A percentile compares a stretch with the other conserved stretches of the same genome.
phyloP scores from a whole-genome alignment of 1,140 invertebrate species.

The Nomia melanderi region DNA sequence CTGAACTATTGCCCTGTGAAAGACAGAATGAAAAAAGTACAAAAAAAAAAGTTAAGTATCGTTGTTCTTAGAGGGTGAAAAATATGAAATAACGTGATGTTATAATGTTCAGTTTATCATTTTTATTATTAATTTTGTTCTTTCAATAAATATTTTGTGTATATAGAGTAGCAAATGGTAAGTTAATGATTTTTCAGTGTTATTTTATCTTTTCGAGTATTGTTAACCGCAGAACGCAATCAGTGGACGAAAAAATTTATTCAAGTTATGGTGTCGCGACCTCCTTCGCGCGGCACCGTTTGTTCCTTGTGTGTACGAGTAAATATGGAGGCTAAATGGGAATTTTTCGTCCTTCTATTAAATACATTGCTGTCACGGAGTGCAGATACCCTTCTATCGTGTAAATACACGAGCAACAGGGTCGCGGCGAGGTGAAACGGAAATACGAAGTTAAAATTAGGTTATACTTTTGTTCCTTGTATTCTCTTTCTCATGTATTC shows the following conservation, averaged over 20 bases:
- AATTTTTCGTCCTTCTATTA: constrained; percentile 36
- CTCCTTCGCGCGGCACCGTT: constrained; percentile 35
- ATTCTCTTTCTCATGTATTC: too few relatives aligned
- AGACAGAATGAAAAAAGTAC: too few relatives aligned
- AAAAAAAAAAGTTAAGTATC: too few relatives aligned
- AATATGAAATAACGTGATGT: too few relatives aligned
- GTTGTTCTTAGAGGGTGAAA: too few relatives aligned
- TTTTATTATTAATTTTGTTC: too few relatives aligned
- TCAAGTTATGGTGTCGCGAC: constrained; percentile 41
- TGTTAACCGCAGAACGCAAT: constrained; percentile 12
- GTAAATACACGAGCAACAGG: background rate
- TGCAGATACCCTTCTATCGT: constrained; percentile 42
- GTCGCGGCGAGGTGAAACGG: constrained; percentile 7
- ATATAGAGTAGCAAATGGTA: too few relatives aligned
- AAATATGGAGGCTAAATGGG: background rate
- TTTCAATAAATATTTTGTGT: too few relatives aligned
- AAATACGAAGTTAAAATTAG: constrained; percentile 6
- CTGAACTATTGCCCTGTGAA: too few relatives aligned
- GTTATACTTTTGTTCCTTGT: too few relatives aligned
- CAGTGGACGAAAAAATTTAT: constrained; percentile 27
- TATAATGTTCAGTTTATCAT: too few relatives aligned
- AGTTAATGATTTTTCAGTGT: too few relatives aligned
- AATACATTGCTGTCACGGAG: constrained; percentile 32
- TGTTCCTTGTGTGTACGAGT: constrained; percentile 1
- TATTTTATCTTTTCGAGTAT: background rate